phyloP scores from a whole-genome alignment of 2,797 vertebrate genomes.

The Synanceia verrucosa region DNA sequence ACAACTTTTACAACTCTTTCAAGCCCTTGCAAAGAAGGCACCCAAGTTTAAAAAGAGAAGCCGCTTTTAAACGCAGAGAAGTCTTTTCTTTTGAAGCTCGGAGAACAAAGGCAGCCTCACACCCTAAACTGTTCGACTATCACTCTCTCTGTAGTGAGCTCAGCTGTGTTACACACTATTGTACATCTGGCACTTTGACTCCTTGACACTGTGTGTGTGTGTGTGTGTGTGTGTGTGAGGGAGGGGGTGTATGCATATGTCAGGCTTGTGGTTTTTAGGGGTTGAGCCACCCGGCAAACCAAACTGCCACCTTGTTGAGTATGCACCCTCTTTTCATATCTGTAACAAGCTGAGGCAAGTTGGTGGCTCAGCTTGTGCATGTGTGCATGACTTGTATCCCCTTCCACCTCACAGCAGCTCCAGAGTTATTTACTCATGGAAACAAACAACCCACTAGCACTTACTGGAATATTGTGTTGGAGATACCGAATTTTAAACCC shows the following conservation, averaged over 20 bases:
- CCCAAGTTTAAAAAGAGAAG: constrained; percentile 42
- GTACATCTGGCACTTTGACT: constrained; percentile 73
- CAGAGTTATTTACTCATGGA: constrained; percentile 34
- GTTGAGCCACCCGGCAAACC: constrained; percentile 22
- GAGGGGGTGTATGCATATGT: neutral
- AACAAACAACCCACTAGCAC: constrained; percentile 44
- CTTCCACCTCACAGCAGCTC: constrained; percentile 40
- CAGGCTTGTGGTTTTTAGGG: constrained; percentile 36
- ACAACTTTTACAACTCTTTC: constrained; percentile 58
- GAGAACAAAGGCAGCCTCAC: constrained; percentile 66
- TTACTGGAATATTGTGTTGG: constrained; percentile 15
- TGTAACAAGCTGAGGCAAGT: constrained; percentile 63
- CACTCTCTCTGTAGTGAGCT: constrained; percentile 54
- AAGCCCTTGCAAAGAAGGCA: constrained; percentile 44
- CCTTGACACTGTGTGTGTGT: constrained; percentile 46
- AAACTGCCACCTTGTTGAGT: constrained; percentile 50
- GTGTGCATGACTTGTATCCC: constrained; percentile 41
- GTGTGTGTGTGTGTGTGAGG: neutral
- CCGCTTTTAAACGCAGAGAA: constrained; percentile 50
- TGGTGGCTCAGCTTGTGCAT: constrained; percentile 7
- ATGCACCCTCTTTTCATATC: constrained; percentile 10
- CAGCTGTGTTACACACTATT: constrained; percentile 55
- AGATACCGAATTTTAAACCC: constrained; percentile 21
- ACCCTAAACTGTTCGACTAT: constrained; percentile 45
- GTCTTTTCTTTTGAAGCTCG: constrained; percentile 66